Conservation (phyloP, 2,888 invertebrate genomes). For the Acleris holmiana region DNA sequence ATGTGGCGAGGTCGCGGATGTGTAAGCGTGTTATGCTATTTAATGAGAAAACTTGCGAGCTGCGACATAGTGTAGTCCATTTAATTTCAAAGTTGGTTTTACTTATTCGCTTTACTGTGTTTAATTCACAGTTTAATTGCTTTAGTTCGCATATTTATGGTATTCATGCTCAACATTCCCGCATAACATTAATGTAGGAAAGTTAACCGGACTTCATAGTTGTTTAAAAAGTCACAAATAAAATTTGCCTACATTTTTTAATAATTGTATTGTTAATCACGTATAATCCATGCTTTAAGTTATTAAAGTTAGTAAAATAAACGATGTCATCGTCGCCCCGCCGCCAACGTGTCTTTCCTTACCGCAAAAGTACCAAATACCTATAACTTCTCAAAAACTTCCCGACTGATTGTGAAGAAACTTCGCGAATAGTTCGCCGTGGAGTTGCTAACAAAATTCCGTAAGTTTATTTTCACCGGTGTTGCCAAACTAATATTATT, state of each 20-base stretch:
- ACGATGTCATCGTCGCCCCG: background rate
- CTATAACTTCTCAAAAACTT: slow-evolving; percentile 34
- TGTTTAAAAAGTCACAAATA: too few species aligned
- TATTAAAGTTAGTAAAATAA: too few species aligned
- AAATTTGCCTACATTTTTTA: too few species aligned
- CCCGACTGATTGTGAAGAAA: slow-evolving; percentile 26
- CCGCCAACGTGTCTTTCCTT: slow-evolving; percentile 6
- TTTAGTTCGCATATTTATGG: too few species aligned
- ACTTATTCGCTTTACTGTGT: background rate
- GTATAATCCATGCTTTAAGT: too few species aligned
- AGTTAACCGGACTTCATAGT: too few species aligned
- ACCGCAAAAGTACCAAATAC: slow-evolving; percentile 28
- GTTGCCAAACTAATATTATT: slow-evolving; percentile 13
- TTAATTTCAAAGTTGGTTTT: background rate
- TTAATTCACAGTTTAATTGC: background rate
- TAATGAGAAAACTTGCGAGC: slow-evolving; percentile 1
- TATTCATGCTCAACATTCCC: too few species aligned
- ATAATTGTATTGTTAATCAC: too few species aligned
- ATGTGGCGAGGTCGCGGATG: background rate
- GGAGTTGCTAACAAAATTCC: slow-evolving; percentile 28
- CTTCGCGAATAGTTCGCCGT: slow-evolving; percentile 28
- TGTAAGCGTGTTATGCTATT: slow-evolving; percentile 2
- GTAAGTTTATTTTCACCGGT: slow-evolving; percentile 22
- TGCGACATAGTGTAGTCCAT: background rate
- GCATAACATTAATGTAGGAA: too few species aligned